These are phyloP conservation scores for Norana najaformis DNA, from an alignment of 2,888 invertebrate genomes.

Conservation along the genomic window DNA sequence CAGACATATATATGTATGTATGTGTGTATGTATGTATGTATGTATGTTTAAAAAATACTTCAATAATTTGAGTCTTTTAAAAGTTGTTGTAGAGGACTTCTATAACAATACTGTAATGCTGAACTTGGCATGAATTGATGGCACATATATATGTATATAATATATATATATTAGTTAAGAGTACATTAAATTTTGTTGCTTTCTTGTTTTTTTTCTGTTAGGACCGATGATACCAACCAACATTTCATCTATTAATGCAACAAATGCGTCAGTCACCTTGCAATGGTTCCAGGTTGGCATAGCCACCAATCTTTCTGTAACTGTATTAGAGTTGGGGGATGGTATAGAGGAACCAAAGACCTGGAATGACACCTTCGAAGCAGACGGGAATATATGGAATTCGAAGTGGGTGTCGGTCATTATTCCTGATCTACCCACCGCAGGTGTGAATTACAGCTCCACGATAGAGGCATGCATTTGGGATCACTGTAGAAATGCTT, in stretches of 20 bases:
- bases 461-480: neutral
- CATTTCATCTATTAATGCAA: neutral
- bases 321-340: neutral
- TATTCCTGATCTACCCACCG: neutral
- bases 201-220: neutral
- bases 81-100: no score
- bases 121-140: neutral
- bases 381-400: neutral
- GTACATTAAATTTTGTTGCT: neutral
- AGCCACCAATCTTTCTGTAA: neutral
- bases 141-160: neutral
- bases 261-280: neutral
- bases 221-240: neutral
- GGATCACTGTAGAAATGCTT: neutral
- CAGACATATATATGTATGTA: no score
- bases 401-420: neutral
- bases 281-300: neutral
- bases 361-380: neutral
- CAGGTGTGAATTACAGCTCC: neutral
- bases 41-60: no score
- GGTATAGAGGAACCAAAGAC: no score
- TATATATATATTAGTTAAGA: no score
- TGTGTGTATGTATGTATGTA: no score
- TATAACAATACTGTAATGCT: no score
- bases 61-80: no score